Evolutionary conservation across 2,888 invertebrate species (phyloP), one percentile per base, ranked within the genome.

Genomic region (Daptonema setosum): DNA sequence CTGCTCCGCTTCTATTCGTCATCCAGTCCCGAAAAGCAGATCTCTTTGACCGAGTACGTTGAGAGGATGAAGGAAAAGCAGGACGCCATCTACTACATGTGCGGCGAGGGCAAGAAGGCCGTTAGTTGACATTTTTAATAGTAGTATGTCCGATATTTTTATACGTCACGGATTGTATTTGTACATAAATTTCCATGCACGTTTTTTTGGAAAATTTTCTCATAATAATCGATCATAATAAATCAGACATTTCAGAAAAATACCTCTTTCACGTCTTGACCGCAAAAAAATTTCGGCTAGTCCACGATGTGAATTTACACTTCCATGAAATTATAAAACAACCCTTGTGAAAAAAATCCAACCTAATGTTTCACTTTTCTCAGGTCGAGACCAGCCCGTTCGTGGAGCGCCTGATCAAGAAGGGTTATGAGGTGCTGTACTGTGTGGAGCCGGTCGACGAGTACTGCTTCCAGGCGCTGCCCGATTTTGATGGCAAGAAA

Each of bases 401-500:
- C 74, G 91, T 90, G 54, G 97, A 97, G 75, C 79, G 90, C 54
- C 78, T 97, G 43, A 76, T 87, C 64, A 81, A 81, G 71, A 87
- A 87, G 72, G 93, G 93, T 20, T 90, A 84, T 73, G 97, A 97
- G 26, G 87, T 93, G 57, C 75, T 97, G 60, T 93, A 82, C 72
- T 77, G 99, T 54, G 81, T 83, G 14, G 97, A 99, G 75, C 87
- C 97, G 35, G 91, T 97, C 53, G 97, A 97, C 76, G 97, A 97
- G 75, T 97, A 97, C 75, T 83, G 86, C 66, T 84, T 97, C 64
- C 87, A 88, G 54, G 83, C 90, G 52, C 77, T 97, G 72, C 91
- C 95, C 1, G 95, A 97, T 75, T 97, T 86, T 74, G 95, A 97
- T 68, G 88, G 90, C 56, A 88, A 91, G 77, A 95, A 91, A 75